These are phyloP conservation scores for Halisarca cf. caerulea DNA, from an alignment of 37 sponge, comb jelly and placozoan species.

Conservation along the genomic window DNA sequence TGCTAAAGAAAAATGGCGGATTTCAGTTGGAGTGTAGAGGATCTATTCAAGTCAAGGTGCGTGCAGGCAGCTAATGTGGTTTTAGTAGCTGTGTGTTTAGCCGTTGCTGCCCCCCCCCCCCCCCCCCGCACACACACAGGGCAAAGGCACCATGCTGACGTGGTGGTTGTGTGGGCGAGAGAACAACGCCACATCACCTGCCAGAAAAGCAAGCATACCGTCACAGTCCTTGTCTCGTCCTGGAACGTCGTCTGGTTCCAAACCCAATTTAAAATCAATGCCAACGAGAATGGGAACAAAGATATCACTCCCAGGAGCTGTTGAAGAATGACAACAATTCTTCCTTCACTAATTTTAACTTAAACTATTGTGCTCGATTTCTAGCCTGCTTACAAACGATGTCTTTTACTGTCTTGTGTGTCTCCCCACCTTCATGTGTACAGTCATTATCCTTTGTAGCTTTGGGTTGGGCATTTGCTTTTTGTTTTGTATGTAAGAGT, in stretches of 20 bases:
- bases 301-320: neutral
- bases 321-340: neutral
- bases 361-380: too few relatives aligned
- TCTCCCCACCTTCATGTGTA: too few relatives aligned
- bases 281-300: neutral
- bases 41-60: slow-evolving; percentile 75
- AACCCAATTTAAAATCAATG: neutral
- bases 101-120: neutral
- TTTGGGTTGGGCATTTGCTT: too few relatives aligned
- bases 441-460: too few relatives aligned
- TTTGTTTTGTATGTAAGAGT: too few relatives aligned
- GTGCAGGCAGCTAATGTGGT: neutral
- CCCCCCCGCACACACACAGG: too few relatives aligned
- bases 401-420: too few relatives aligned
- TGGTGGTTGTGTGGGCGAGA: slow-evolving; percentile 75
- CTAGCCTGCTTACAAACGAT: too few relatives aligned
- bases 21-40: slow-evolving; percentile 81
- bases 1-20: slow-evolving; percentile 55
- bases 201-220: too few relatives aligned
- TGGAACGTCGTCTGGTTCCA: neutral
- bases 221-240: neutral
- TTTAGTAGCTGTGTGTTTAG: neutral
- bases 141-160: slow-evolving; percentile 85
- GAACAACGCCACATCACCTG: neutral
- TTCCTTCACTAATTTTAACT: too few relatives aligned